Conservation (phyloP, 2,113 vertebrate genomes). For the Columba janthina region DNA sequence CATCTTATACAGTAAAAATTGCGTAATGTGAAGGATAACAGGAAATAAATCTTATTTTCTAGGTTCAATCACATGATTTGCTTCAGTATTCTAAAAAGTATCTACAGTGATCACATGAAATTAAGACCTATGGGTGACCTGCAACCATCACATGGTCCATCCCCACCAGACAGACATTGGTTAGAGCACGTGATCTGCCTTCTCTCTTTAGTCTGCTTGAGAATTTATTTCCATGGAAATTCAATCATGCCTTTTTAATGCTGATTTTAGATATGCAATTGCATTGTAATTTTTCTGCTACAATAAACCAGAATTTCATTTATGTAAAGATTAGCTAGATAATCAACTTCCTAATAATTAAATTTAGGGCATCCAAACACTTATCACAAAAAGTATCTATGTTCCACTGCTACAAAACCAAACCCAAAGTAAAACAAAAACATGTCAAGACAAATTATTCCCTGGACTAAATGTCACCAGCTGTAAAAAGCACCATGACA, state of each 20-base stretch:
- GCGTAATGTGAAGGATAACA: background rate
- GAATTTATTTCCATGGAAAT: background rate
- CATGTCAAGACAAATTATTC: conserved; percentile 67
- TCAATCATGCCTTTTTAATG: background rate
- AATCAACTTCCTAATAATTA: background rate
- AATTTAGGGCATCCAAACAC: conserved; percentile 13
- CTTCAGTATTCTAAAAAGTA: background rate
- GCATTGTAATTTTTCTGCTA: background rate
- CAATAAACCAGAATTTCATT: background rate
- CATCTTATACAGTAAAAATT: background rate
- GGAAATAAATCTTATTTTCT: background rate
- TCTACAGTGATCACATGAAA: background rate
- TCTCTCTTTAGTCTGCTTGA: background rate
- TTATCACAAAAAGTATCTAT: background rate
- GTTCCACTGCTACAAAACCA: conserved; percentile 15
- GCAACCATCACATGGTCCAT: background rate
- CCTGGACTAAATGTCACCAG: conserved; percentile 68
- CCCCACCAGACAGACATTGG: background rate
- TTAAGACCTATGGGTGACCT: background rate
- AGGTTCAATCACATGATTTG: background rate
- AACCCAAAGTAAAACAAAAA: conserved; percentile 66
- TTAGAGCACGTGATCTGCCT: background rate
- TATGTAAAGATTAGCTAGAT: background rate
- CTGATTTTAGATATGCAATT: background rate
- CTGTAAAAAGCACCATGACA: conserved; percentile 67